A percentile compares a stretch with the other conserved stretches of the same genome.
phyloP scores from a whole-genome alignment of 2,797 vertebrate species.

The Argyrosomus regius region DNA sequence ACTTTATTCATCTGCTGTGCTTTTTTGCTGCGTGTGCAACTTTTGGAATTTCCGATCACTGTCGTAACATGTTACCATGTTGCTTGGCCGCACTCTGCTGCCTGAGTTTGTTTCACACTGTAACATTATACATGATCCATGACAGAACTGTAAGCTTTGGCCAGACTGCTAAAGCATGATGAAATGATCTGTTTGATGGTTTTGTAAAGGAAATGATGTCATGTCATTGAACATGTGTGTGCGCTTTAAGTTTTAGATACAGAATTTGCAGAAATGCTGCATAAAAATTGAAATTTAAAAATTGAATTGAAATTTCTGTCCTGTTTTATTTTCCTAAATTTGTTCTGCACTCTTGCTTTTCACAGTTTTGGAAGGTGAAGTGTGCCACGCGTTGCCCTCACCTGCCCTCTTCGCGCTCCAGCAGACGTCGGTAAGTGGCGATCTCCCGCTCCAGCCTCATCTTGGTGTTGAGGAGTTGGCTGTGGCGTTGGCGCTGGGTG shows the following conservation, averaged over 20 bases:
- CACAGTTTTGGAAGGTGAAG: neutral
- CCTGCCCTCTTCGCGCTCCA: conserved; percentile 96
- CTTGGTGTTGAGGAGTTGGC: conserved; percentile 93
- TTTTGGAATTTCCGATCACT: neutral
- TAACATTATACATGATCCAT: conserved; percentile 33
- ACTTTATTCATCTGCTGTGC: neutral
- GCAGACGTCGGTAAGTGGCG: conserved; percentile 90
- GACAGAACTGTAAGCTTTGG: conserved; percentile 13
- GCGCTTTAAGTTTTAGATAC: neutral
- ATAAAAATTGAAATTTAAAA: no score
- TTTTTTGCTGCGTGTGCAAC: neutral
- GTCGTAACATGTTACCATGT: neutral
- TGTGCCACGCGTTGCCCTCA: conserved; percentile 59
- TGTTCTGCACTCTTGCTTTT: neutral
- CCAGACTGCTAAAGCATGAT: neutral
- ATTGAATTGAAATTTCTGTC: neutral
- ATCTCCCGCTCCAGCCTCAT: conserved; percentile 96
- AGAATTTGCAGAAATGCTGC: neutral
- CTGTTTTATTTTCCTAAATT: neutral
- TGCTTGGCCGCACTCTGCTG: neutral
- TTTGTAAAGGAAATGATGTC: neutral
- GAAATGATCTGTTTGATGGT: neutral
- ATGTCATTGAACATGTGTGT: neutral
- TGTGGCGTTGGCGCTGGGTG: conserved; percentile 92
- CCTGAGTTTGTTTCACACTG: conserved; percentile 23